These are phyloP conservation scores for Phylloscopus trochilus DNA, from an alignment of 2,113 vertebrate genomes.

Conservation along the genomic window DNA sequence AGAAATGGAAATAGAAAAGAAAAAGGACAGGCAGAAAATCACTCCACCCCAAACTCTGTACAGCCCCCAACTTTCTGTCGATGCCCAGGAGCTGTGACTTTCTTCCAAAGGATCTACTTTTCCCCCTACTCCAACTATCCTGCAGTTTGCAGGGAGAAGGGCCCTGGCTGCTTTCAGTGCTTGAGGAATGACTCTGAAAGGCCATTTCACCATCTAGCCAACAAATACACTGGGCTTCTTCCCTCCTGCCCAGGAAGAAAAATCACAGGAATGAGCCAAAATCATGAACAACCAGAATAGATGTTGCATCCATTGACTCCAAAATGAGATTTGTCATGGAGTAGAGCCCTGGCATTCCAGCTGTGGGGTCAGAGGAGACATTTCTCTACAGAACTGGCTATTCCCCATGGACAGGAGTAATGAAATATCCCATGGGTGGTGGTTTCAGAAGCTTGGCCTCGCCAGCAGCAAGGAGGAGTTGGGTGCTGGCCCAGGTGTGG, in stretches of 20 bases:
- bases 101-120: background rate
- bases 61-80: accelerated
- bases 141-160: background rate
- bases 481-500: accelerated
- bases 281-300: accelerated
- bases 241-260: background rate
- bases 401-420: accelerated
- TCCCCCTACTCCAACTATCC: background rate
- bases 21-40: background rate
- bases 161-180: background rate
- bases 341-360: background rate
- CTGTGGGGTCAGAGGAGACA: background rate
- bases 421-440: accelerated
- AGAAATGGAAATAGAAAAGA: background rate
- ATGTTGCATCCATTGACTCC: background rate
- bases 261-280: background rate
- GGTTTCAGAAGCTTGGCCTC: accelerated
- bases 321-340: background rate
- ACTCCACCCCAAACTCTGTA: background rate
- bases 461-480: background rate
- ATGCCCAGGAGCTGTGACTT: background rate
- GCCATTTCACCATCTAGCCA: background rate
- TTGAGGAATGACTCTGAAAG: background rate
- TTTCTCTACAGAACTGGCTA: background rate
- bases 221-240: accelerated